Conservation (phyloP, 23 tunicate species). For the Corella eumyota region DNA sequence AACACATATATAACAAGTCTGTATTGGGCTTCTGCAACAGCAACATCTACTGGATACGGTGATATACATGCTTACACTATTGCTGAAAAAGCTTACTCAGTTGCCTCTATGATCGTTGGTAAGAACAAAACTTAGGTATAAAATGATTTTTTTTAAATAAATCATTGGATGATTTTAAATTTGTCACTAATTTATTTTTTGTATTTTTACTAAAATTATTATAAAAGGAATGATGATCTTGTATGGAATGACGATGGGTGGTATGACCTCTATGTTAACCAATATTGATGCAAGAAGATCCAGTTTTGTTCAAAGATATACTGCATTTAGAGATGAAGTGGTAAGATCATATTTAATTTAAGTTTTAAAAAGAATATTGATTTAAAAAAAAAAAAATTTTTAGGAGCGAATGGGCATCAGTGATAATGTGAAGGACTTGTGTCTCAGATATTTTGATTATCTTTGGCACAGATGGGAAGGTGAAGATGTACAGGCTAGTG, state of each 20-base stretch:
- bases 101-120: conserved; percentile 42
- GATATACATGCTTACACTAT: conserved; percentile 65
- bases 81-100: conserved; percentile 43
- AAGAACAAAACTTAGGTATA: too few relatives aligned
- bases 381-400: too few relatives aligned
- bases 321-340: conserved; percentile 66
- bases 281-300: conserved; percentile 81
- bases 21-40: conserved; percentile 83
- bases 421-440: conserved; percentile 14
- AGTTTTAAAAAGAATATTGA: too few relatives aligned
- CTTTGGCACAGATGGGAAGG: conserved; percentile 38
- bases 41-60: conserved; percentile 85
- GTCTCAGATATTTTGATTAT: conserved; percentile 26
- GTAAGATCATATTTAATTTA: too few relatives aligned
- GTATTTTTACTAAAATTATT: too few relatives aligned
- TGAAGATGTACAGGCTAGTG: conserved; percentile 22
- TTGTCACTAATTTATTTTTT: too few relatives aligned
- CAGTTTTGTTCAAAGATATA: conserved; percentile 58
- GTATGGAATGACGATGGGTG: conserved; percentile 86
- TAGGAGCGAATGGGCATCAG: conserved; percentile 16
- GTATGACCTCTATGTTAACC: conserved; percentile 86
- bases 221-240: conserved; percentile 62
- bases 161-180: too few relatives aligned
- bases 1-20: conserved; percentile 78
- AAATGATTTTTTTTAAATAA: too few relatives aligned